These are phyloP conservation scores for Drosophila ironensis DNA, from an alignment of 1,140 invertebrate genomes.

Conservation along the genomic window DNA sequence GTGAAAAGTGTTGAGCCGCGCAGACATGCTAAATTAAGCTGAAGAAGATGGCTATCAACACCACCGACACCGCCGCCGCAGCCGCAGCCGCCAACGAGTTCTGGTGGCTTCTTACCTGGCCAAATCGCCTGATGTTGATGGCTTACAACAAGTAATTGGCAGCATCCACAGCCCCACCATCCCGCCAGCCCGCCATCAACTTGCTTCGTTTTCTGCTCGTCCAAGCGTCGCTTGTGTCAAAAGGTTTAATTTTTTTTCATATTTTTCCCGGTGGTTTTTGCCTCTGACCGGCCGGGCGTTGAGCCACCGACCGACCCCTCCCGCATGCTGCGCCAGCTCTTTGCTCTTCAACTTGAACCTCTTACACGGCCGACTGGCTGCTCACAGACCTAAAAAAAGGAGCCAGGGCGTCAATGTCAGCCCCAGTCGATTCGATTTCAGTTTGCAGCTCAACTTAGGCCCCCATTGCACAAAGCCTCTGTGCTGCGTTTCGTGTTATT, in stretches of 20 bases:
- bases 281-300: not conserved
- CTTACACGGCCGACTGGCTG: constrained; percentile 65
- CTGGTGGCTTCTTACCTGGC: constrained; percentile 50
- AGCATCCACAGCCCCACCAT: constrained; percentile 62
- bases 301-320: constrained; percentile 1
- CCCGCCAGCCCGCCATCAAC: constrained; percentile 51
- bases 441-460: not conserved
- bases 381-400: constrained; percentile 17
- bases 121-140: constrained; percentile 81
- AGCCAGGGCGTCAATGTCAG: constrained; percentile 72
- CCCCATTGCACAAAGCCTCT: constrained; percentile 44
- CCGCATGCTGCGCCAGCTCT: constrained; percentile 70
- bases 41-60: constrained; percentile 81
- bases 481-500: constrained; percentile 51
- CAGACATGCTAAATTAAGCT: constrained; percentile 81
- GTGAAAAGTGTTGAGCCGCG: constrained; percentile 77
- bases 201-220: constrained; percentile 54
- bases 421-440: constrained; percentile 47
- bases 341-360: constrained; percentile 68
- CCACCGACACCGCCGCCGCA: constrained; percentile 51
- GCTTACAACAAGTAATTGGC: constrained; percentile 81
- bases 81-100: constrained; percentile 31
- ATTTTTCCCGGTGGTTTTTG: constrained; percentile 14
- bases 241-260: constrained; percentile 66
- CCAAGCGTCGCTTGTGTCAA: constrained; percentile 75